Base-by-base conservation (phyloP, 2,797 vertebrate genomes). In the Malurus splendens region DNA sequence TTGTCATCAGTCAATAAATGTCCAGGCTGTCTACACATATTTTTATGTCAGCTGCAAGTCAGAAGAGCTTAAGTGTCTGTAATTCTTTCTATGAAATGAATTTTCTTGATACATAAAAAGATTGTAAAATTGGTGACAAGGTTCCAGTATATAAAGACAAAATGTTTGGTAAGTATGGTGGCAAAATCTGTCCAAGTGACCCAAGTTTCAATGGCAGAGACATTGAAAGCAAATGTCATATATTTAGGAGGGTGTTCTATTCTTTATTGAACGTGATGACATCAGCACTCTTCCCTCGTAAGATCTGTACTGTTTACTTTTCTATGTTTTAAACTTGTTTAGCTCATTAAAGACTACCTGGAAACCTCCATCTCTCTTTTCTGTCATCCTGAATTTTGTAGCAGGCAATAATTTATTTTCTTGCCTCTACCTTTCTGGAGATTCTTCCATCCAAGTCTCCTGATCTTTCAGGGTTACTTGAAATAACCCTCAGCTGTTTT, bases 401-500 rank as follows among this genome's bases (percentile, higher is more conserved):
- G 20, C 41, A 78, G 51, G 44, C 48, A 80, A 30, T 5, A 4
- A 30, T 75, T 93, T 90, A 22, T 86, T 77, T 89, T 74, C 79
- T 61, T 89, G 82, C 45, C 67, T 89, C 90, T 92, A 89, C 92
- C 87, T 95, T 90, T 93, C 70, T 56, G 60, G 30, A 90, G 48
- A 82, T 83, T 87, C 52, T 94, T 93, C 79, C 77, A 42, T 89
- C 41, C 44, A 66, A 89, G 85, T 78, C 87, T 90, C 59, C 80
- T 81, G 89, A 92, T 95, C 90, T 86, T 90, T 93, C 87, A 86
- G 62, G 41, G 89, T 81, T 94, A 72, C 93, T 95, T 92, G 93
- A 95, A 95, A 95, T 95, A 95, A 94, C 92, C 80, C 56, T 90
- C 94, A 94, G 94, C 94, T 95, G 90, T 93, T 94, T 92, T 89